These are phyloP conservation scores for Lepidocyrtinus sp. DNA, from an alignment of 2,888 invertebrate genomes.

Conservation along the genomic window DNA sequence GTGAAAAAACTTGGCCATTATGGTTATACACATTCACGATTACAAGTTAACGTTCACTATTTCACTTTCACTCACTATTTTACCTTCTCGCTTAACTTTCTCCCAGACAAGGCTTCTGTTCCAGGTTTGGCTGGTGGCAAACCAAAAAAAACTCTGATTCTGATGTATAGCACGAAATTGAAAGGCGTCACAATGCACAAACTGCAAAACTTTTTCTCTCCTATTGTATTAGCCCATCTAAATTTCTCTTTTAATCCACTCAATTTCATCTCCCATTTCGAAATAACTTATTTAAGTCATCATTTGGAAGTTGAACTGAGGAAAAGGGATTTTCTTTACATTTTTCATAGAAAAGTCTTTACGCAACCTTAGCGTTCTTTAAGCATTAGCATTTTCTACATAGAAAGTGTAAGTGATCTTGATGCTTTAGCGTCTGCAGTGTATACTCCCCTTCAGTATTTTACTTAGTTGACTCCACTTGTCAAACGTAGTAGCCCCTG, in stretches of 20 bases:
- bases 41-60: neutral
- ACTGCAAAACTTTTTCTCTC: conserved; percentile 38
- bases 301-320: conserved; percentile 34
- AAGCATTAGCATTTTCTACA: too few relatives aligned
- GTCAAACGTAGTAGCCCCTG: neutral
- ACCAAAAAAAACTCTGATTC: too few relatives aligned
- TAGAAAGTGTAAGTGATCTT: neutral
- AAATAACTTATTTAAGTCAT: conserved; percentile 51
- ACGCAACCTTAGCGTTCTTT: too few relatives aligned
- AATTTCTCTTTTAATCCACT: conserved; percentile 59
- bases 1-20: conserved; percentile 16
- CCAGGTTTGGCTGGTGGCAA: neutral
- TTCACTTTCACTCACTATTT: neutral
- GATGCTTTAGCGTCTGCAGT: neutral
- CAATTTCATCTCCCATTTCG: conserved; percentile 57
- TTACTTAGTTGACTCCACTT: neutral
- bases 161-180: conserved; percentile 18
- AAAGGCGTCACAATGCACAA: neutral
- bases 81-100: neutral
- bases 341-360: too few relatives aligned
- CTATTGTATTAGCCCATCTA: conserved; percentile 42
- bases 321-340: conserved; percentile 3
- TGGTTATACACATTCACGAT: neutral
- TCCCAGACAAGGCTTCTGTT: neutral
- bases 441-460: neutral